phyloP scores from a whole-genome alignment of 2,797 vertebrate genomes.

The Microhierax caerulescens region DNA sequence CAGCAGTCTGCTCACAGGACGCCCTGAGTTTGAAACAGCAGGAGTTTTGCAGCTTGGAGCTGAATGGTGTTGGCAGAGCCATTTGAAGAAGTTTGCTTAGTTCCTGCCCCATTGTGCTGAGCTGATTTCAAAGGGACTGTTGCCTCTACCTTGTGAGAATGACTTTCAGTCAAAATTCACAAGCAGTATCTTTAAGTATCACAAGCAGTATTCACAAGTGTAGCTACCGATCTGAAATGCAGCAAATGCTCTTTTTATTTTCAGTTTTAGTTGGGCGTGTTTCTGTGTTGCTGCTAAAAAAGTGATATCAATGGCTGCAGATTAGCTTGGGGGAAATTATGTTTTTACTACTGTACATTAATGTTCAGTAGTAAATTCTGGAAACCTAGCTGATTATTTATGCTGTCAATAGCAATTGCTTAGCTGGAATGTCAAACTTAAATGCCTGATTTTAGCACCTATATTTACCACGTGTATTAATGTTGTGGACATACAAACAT shows the following conservation, averaged over 20 bases:
- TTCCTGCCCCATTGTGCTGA: slow-evolving; percentile 32
- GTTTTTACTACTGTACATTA: not conserved
- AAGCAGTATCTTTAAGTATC: slow-evolving; percentile 46
- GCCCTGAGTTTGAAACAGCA: not conserved
- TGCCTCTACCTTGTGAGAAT: slow-evolving; percentile 34
- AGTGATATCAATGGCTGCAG: not conserved
- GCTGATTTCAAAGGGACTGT: not conserved
- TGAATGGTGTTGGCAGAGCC: slow-evolving; percentile 49
- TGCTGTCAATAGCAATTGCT: not conserved
- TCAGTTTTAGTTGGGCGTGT: not conserved
- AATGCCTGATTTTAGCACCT: not conserved
- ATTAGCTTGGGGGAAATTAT: not conserved
- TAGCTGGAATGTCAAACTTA: not conserved
- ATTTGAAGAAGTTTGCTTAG: slow-evolving; percentile 41
- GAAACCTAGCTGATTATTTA: not conserved
- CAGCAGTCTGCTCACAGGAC: slow-evolving; percentile 43
- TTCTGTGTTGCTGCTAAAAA: not conserved
- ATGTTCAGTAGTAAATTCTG: not conserved
- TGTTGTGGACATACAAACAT: not conserved
- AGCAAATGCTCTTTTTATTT: not conserved
- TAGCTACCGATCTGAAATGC: not conserved
- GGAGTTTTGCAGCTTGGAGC: slow-evolving; percentile 16
- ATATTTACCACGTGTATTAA: rapidly evolving
- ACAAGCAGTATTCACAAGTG: not conserved
- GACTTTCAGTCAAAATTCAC: slow-evolving; percentile 26